A percentile compares a stretch with the other conserved stretches of the same genome.
phyloP scores from a whole-genome alignment of 2,797 vertebrate genomes.

The Myotis myotis region DNA sequence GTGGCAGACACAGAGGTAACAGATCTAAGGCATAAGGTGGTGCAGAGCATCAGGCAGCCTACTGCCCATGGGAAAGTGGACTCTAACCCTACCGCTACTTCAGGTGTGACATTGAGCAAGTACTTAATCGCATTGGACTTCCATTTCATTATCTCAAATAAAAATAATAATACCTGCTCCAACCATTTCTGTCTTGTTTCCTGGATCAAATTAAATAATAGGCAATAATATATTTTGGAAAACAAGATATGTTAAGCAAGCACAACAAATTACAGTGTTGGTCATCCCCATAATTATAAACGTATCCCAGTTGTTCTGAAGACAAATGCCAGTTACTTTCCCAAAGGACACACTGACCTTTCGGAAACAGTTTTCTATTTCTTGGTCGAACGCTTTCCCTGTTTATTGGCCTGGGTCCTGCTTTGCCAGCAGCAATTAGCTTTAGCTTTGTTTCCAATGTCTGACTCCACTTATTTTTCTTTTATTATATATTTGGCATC shows the following conservation, averaged over 20 bases:
- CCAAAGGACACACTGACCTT: slow-evolving; percentile 53
- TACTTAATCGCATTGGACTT: not conserved
- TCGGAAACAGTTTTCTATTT: slow-evolving; percentile 24
- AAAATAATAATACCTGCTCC: not conserved
- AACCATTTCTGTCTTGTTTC: not conserved
- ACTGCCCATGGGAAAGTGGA: rapidly evolving
- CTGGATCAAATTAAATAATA: not conserved
- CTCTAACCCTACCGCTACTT: not conserved
- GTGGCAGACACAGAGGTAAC: not conserved
- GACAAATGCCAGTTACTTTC: not conserved
- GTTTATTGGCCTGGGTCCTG: not conserved
- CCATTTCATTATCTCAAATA: not conserved
- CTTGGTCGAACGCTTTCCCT: not conserved
- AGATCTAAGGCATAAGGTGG: not conserved
- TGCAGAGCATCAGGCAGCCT: not conserved
- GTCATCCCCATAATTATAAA: not conserved
- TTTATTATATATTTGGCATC: not conserved
- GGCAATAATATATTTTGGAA: not conserved
- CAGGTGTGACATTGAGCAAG: not conserved
- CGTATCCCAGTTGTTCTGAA: not conserved
- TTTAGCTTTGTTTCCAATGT: slow-evolving; percentile 21
- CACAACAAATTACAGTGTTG: not conserved
- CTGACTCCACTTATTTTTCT: not conserved
- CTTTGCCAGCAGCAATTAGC: not conserved
- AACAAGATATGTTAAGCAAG: not conserved